Evolutionary conservation across 2,888 invertebrate genomes (phyloP), one percentile per base, ranked within the genome.

Genomic region (Spisula solida): DNA sequence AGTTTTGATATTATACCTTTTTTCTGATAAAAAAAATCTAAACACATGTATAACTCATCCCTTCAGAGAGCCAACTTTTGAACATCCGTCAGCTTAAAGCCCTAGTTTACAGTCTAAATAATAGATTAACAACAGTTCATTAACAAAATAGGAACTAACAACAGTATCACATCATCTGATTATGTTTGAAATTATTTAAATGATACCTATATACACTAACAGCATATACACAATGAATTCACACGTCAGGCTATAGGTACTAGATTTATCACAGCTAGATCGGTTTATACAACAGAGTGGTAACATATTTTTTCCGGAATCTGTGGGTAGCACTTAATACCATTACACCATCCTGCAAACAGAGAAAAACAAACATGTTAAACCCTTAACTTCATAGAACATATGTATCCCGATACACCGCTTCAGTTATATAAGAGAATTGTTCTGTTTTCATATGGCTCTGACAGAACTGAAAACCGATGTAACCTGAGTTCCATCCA

Each of bases 251-350:
- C n/a, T 79, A 85, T 34, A 79, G 20, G 51, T 75, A 83, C 75
- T 81, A 81, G 56, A 51, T 78, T 75, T 91, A 91, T 92, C 92
- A 92, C 92, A 92, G 92, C 90, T 95, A 97, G 88, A 99, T 99
- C 83, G 99, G 99, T 97, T 99, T 99, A 97, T 99, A 99, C 20
- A 99, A 97, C 89, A 99, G 97, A 34, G 99, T 99, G 31, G 99
- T 99, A 66, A 99, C 99, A 97, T 99, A 99, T 97, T 99, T 99
- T 97, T 99, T 99, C 93, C 99, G 98, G 97, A 99, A 99, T 92
- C 99, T 98, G 97, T 99, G 99, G 8, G 99, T 99, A 20, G 99
- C 99, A 95, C 99, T 99, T 55, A 99, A 97, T 70, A 99, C 99
- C 99, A 99, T 99, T 4, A 99, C 99, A 82, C 99, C 99, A 97